Evolutionary conservation across 1,140 invertebrate species (phyloP), one percentile per base, ranked within the genome.

Genomic region (Psix sp.): DNA sequence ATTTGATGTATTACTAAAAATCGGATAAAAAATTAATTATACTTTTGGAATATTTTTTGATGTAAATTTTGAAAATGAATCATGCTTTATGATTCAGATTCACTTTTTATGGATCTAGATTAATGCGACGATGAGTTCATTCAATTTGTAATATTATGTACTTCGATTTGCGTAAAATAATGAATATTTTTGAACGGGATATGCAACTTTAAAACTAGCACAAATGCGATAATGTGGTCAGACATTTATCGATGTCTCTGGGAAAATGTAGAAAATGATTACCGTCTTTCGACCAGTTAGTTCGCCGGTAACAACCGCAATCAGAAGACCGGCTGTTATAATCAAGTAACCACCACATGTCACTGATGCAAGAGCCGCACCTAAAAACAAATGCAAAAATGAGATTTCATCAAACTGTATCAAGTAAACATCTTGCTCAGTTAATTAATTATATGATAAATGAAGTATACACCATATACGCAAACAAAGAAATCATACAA

Each of bases 341-440:
- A 94, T 92, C 74, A 91, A 83, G 83, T 92, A 94, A 76, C 92
- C 90, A 84, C 88, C 88, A 54, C 87, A 88, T 24, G 88, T 88
- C 9, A 85, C 83, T 70, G 88, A 86, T 36, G 88, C 87, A 49
- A 89, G 85, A 56, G 87, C 81, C 60, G 88, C 86, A 38, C 87
- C 88, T 88, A 74, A 60, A 66, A 71, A 20, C 38, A 51, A 40
- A 56, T 56, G 24, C 38, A 66, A 63, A 68, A 38, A 57, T 48
- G 21, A 40, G n/a, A n/a, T n/a, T n/a, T n/a, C n/a, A n/a, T n/a
- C n/a, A n/a, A n/a, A n/a, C n/a, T n/a, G n/a, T n/a, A n/a, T n/a
- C n/a, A n/a, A n/a, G n/a, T n/a, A n/a, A n/a, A n/a, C n/a, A 29
- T 29, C 26, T 10, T 7, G 26, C 7, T 3, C 26, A 29, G n/a